A percentile compares a stretch with the other conserved stretches of the same genome.
Evolutionary conservation across 2,888 invertebrate species (phyloP).

Genomic region (Protonemura montana): DNA sequence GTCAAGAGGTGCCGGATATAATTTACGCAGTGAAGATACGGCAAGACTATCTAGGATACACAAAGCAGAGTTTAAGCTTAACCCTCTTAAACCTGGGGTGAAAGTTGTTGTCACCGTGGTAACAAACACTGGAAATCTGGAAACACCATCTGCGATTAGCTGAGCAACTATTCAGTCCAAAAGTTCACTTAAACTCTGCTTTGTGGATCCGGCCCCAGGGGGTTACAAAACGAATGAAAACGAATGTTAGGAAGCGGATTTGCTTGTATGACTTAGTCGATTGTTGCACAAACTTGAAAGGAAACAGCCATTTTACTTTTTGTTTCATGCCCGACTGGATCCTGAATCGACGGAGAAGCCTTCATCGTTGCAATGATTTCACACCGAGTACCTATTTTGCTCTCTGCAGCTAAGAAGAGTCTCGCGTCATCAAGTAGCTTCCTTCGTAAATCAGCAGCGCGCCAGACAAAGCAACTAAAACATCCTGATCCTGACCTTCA

Average conservation of each 20-base stretch:
- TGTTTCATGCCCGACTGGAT: background rate
- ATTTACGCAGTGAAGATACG: background rate
- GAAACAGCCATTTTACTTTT: background rate
- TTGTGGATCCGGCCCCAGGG: too few relatives aligned
- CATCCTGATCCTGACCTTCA: constrained; percentile 7
- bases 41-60: too few relatives aligned
- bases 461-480: background rate
- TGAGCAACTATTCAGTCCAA: too few relatives aligned
- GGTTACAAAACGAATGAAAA: background rate
- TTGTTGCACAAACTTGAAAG: background rate
- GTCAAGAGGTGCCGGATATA: background rate
- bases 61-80: too few relatives aligned
- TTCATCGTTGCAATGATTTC: background rate
- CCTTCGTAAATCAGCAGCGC: background rate
- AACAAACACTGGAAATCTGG: too few relatives aligned
- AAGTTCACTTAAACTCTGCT: too few relatives aligned
- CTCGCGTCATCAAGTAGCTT: background rate
- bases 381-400: background rate
- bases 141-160: too few relatives aligned
- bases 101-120: too few relatives aligned
- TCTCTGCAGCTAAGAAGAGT: background rate
- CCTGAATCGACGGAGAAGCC: background rate
- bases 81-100: too few relatives aligned
- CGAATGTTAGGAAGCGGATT: background rate
- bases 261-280: background rate